A percentile compares a stretch with the other conserved stretches of the same genome.
Evolutionary conservation across 2,888 invertebrate genomes (phyloP).

Genomic region (Platycheirus albimanus): DNA sequence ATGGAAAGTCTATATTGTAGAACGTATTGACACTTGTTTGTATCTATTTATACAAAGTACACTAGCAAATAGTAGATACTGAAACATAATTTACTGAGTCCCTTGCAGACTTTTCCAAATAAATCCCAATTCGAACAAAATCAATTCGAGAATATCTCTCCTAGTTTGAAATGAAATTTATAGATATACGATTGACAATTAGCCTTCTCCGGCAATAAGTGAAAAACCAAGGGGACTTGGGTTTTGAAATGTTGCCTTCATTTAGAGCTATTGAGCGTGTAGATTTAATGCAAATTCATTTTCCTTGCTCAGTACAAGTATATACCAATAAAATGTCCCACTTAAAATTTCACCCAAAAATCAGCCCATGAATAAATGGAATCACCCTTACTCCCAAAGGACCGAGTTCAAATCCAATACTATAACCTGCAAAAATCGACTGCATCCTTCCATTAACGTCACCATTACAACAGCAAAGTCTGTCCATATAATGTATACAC

Average conservation of each 20-base stretch:
- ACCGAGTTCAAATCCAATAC: slow-evolving; percentile 68
- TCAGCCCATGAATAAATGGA: slow-evolving; percentile 30
- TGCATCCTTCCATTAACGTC: slow-evolving; percentile 57
- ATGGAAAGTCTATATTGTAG: slow-evolving; percentile 11
- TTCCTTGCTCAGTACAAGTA: slow-evolving; percentile 17
- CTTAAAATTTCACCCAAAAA: slow-evolving; percentile 47
- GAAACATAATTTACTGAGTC: slow-evolving; percentile 43
- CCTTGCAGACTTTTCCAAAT: slow-evolving; percentile 27
- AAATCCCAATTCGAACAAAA: slow-evolving; percentile 36
- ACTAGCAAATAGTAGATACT: slow-evolving; percentile 1
- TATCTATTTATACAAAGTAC: slow-evolving; percentile 34
- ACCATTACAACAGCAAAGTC: neutral
- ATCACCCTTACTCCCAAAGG: slow-evolving; percentile 41
- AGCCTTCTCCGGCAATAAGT: slow-evolving; percentile 19
- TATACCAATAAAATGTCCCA: slow-evolving; percentile 57
- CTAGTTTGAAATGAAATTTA: neutral
- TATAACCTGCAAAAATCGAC: slow-evolving; percentile 59
- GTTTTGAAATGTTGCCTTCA: neutral
- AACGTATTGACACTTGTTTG: slow-evolving; percentile 51
- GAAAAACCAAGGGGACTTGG: slow-evolving; percentile 17
- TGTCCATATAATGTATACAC: neutral
- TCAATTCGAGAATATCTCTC: slow-evolving; percentile 39
- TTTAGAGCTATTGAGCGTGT: neutral
- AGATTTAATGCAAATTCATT: slow-evolving; percentile 25
- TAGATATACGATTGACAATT: slow-evolving; percentile 59